Base-by-base conservation (phyloP, 1,140 invertebrate genomes). In the Drosophila arizonae region DNA sequence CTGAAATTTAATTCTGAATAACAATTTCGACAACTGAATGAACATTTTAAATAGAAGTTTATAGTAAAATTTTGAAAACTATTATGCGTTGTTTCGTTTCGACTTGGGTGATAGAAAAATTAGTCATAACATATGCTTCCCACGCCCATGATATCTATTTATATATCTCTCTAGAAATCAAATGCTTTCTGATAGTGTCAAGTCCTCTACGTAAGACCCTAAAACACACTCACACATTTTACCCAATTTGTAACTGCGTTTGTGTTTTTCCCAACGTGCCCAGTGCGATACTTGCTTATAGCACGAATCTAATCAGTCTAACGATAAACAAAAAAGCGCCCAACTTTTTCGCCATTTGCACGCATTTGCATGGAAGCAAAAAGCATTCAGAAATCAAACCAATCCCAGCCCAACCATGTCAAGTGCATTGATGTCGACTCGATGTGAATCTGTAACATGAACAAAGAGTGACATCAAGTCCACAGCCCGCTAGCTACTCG, bases 341-440 rank as follows among this genome's bases (percentile, higher is more conserved):
- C 52, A 46, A 56, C 36, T 43, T 54, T 56, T 52, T 21, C 36
- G 36, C 30, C 61, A 45, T 57, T 36, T 33, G 58, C 26, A 65
- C 43, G 36, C 71, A 76, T 76, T 76, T 72, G 73, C 70, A 76
- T 72, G 54, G 68, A 15, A 45, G 61, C 46, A 72, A 52, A 65
- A 57, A 41, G 21, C 30, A 21, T 50, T 71, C 21, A 39, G 33
- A 21, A 33, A 41, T 62, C 28, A 36, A 26, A 9, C 36, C 36
- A 0, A 46, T 6, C 43, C 43, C 43, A 46, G 6, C 43, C 36
- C 10, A 39, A 11, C 10, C 36, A 50, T 60, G 45, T 36, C 69
- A 71, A 71, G 62, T 70, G 60, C 60, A 43, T 28, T 15, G 33
- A 52, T 39, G 21, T n/a, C 13, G 36, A 8, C 50, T 45, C 33